These are phyloP conservation scores for Latheticus oryzae DNA, from an alignment of 2,888 invertebrate genomes.

Conservation along the genomic window DNA sequence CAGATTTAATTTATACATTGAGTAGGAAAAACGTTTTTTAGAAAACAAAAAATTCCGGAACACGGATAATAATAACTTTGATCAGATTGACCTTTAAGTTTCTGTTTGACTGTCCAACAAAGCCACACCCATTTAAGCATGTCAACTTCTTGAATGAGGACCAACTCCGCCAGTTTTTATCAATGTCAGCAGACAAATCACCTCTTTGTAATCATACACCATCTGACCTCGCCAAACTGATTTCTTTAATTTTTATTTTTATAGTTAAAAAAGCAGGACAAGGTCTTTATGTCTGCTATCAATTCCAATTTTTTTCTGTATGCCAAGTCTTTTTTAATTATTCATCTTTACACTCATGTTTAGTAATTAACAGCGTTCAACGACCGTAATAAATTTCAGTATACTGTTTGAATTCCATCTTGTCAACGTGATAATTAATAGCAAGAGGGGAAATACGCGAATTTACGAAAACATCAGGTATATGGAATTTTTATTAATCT, in stretches of 20 bases:
- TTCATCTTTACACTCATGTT: too few species aligned
- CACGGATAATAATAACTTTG: too few species aligned
- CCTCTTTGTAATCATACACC: slow-evolving; percentile 28
- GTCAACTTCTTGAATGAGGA: slow-evolving; percentile 37
- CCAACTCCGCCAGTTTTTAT: slow-evolving; percentile 34
- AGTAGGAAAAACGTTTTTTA: too few species aligned
- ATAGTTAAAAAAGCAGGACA: slow-evolving; percentile 3
- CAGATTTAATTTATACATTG: too few species aligned
- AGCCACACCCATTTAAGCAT: slow-evolving; percentile 36
- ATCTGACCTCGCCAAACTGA: slow-evolving; percentile 13
- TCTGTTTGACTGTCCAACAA: slow-evolving; percentile 24
- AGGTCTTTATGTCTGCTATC: neutral
- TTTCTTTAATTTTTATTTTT: too few species aligned
- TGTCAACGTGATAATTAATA: slow-evolving; percentile 8
- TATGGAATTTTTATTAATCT: too few species aligned
- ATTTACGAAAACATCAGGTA: too few species aligned
- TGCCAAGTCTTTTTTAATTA: too few species aligned
- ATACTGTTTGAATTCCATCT: slow-evolving; percentile 2
- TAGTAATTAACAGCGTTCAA: slow-evolving; percentile 6
- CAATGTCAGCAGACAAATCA: slow-evolving; percentile 40
- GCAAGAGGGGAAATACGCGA: neutral
- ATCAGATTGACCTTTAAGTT: too few species aligned
- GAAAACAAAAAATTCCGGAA: too few species aligned
- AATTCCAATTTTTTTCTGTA: too few species aligned
- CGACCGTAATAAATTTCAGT: neutral